phyloP scores from a whole-genome alignment of 1,140 invertebrate species.

The Mylabris phalerata region DNA sequence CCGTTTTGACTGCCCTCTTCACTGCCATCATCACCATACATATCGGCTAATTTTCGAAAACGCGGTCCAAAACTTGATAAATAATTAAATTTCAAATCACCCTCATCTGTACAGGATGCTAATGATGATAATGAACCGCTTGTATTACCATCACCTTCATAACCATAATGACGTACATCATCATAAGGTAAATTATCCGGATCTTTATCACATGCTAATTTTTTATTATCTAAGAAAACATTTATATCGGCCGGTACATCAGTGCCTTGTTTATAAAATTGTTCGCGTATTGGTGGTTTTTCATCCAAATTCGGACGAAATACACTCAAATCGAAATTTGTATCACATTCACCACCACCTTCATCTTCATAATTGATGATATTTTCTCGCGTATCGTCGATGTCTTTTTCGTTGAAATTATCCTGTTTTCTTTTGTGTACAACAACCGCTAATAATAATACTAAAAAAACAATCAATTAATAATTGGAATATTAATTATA shows the following conservation, averaged over 20 bases:
- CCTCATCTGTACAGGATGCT: constrained; percentile 88
- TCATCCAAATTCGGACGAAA: constrained; percentile 46
- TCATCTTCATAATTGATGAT: constrained; percentile 97
- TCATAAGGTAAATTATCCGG: constrained; percentile 85
- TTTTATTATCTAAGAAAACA: constrained; percentile 83
- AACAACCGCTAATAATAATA: constrained; percentile 79
- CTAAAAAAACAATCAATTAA: constrained; percentile 45
- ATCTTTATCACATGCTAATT: constrained; percentile 84
- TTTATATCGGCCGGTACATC: constrained; percentile 63
- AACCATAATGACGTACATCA: constrained; percentile 92
- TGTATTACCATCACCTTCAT: constrained; percentile 92
- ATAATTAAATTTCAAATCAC: constrained; percentile 95
- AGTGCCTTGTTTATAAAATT: constrained; percentile 39
- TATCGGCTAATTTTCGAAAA: constrained; percentile 93
- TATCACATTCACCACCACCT: constrained; percentile 92
- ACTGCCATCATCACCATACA: constrained; percentile 89
- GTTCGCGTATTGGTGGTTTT: constrained; percentile 39
- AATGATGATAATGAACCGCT: constrained; percentile 86
- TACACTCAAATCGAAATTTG: constrained; percentile 90
- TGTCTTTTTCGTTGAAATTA: constrained; percentile 81
- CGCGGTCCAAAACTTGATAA: constrained; percentile 92
- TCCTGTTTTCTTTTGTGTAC: constrained; percentile 77
- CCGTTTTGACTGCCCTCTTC: constrained; percentile 65
- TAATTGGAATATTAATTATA: constrained; percentile 7
- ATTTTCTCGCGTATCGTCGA: constrained; percentile 93